Base-by-base conservation (phyloP, 2,888 invertebrate genomes). In the Apeira syringaria region DNA sequence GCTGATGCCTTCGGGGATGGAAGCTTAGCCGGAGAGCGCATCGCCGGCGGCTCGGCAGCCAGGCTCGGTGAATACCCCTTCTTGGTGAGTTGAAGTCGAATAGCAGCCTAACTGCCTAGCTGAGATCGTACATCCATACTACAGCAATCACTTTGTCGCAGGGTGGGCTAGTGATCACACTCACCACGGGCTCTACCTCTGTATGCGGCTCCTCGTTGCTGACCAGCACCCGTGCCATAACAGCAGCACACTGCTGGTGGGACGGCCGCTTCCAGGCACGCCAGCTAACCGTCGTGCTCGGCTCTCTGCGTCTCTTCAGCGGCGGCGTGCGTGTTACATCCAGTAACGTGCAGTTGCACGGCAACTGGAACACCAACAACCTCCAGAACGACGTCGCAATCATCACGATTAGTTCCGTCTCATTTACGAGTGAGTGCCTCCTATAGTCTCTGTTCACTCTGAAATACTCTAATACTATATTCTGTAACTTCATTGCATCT, bases 211-310 rank as follows among this genome's bases (percentile, higher is more conserved):
- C 68, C 8, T 59, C 68, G 9, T 55, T 65, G 61, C 45, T 68
- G 50, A 50, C 34, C 34, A 61, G 57, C 55, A 60, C 53, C 3
- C 61, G 58, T 25, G 48, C 62, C 2, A 50, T 68, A 29, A 67
- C 70, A 3, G 66, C 66, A 2, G 64, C 68, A 10, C 68, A 77
- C 52, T 76, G 74, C 57, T 74, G 75, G 78, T 50, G 50, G 25
- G 61, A 70, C 47, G 55, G 64, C 2, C 41, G 53, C 22, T 29
- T 64, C 66, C 32, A 29, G 29, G 79, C 74, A 10, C 56, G 24
- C 9, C 24, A 61, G 32, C 64, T 79, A 15, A 15, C 8, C 53
- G 40, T 77, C 9, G 76, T 77, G 9, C 60, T 68, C 42, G 70
- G 70, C 38, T 61, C 68, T 3, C 47, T 46, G 6, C 33, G 59